Percentiles rank a stretch among this genome's conserved stretches.
phyloP scores from a whole-genome alignment of 2,888 invertebrate genomes.

The Chelonus formosanus region DNA sequence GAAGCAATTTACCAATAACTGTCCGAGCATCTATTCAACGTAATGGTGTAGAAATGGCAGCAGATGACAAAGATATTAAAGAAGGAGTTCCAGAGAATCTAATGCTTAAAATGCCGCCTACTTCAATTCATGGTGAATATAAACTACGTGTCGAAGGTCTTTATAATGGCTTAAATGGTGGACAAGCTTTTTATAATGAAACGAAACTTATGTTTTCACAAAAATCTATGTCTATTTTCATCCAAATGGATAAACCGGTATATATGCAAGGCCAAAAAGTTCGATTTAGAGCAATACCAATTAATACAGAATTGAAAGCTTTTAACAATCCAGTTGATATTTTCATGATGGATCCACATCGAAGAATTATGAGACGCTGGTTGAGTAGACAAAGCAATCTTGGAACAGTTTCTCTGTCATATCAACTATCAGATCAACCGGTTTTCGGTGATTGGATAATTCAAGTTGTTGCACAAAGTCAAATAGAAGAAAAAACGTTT shows the following conservation, averaged over 20 bases:
- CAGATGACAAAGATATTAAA: constrained; percentile 82
- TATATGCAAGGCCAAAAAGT: constrained; percentile 94
- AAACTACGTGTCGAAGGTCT: constrained; percentile 84
- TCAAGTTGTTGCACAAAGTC: constrained; percentile 86
- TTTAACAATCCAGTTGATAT: constrained; percentile 92
- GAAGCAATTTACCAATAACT: constrained; percentile 81
- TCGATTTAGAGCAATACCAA: constrained; percentile 89
- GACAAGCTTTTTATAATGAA: constrained; percentile 89
- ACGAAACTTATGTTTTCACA: constrained; percentile 85
- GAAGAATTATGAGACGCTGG: constrained; percentile 91
- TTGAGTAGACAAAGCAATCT: constrained; percentile 87
- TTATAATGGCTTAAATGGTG: constrained; percentile 81
- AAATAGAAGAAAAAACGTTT: constrained; percentile 86
- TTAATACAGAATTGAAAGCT: constrained; percentile 90
- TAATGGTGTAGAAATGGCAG: constrained; percentile 89
- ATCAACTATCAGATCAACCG: constrained; percentile 90
- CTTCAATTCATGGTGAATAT: constrained; percentile 85
- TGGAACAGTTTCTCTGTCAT: constrained; percentile 92
- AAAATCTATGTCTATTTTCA: constrained; percentile 93
- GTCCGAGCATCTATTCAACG: constrained; percentile 89
- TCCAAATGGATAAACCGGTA: constrained; percentile 93
- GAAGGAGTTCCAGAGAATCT: constrained; percentile 90
- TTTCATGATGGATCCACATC: constrained; percentile 88
- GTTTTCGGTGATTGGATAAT: constrained; percentile 93
- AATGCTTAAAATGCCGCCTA: constrained; percentile 87